Base-by-base conservation (phyloP, 2,888 invertebrate species). In the Drosophila nr. perissopoda region DNA sequence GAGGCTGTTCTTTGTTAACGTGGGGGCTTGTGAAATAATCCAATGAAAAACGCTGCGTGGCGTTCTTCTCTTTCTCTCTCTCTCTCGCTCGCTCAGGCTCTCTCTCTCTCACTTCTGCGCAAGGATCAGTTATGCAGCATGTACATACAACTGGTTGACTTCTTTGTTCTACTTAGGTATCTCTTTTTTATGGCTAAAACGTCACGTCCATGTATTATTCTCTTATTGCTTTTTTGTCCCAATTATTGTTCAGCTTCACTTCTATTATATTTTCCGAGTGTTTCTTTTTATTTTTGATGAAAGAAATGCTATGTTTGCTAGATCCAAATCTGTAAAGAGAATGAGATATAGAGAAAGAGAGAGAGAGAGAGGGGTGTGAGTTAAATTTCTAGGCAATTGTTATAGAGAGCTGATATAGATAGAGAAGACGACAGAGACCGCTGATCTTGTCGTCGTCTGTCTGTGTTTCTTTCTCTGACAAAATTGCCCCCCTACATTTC, bases 401-500 rank as follows among this genome's bases (percentile, higher is more conserved):
- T 54, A 29, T 10, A 40, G 56, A 29, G 25, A 45, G 45, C 45
- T 42, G 53, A 58, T 38, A 57, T 51, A 60, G 60, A 16, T 25
- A 49, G 48, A 62, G 49, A 49, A 53, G 60, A 33, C 29, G 75
- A 67, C 16, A 53, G 33, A 58, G 51, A 18, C 62, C 33, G 63
- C 27, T 40, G 75, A 70, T 76, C 62, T 60, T 48, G 49, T 61
- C 40, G 60, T 63, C 16, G 45, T 33, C 58, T 54, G 68, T 63
- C 36, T 78, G 51, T 65, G 56, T 53, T 34, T 25, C 29, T 58
- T 34, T 18, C 29, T 58, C 60, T 70, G 67, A 76, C 45, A 74
- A 82, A 85, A 85, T 73, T 87, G 83, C 87, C 85, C 85, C 85
- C 85, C 85, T 86, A 86, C 85, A 86, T 86, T 76, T 83, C 73